Base-by-base conservation (phyloP, 2,113 vertebrate species). In the Pristiophorus japonicus region DNA sequence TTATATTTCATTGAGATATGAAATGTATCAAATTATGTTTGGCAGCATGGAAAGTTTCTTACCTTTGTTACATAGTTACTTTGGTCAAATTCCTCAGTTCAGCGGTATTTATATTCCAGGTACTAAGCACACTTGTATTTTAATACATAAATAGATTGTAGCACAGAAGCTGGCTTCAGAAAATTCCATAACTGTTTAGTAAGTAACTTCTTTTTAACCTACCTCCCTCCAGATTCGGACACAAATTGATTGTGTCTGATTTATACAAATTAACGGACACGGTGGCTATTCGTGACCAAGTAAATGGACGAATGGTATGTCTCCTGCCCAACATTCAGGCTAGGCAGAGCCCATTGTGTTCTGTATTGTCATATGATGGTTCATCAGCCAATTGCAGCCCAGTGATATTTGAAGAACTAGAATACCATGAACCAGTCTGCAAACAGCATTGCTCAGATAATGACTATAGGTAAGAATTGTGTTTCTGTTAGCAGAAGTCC, bases 401-500 rank as follows among this genome's bases (percentile, higher is more conserved):
- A 0, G 98, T 99, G 95, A 98, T 99, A 95, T 99, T 99, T 96
- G 99, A 99, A 96, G 99, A 99, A 96, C 96, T 99, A 81, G 99
- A 99, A 94, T 99, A 99, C 96, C 99, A 99, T 0, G 98, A 99
- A 90, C 99, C 99, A 7, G 97, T 99, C 96, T 99, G 99, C 97
- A 98, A 97, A 96, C 98, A 97, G 88, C 99, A 99, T 96, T 98
- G 98, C 96, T 95, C 97, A 84, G 97, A 98, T 96, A 98, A 97
- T 95, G 97, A 98, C 96, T 99, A 99, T 97, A 99, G 98, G 99
- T 99, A 96, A 73, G 63, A 81, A 67, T n/a, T 38, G 1, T 63
- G 7, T 95, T 84, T 45, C 81, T 81, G 8, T 81, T 24, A 14
- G 63, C 66, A 14, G 16, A 1, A 66, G 91, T 18, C 30, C 1